phyloP scores from a whole-genome alignment of 2,113 vertebrate species.

The Garra rufa region DNA sequence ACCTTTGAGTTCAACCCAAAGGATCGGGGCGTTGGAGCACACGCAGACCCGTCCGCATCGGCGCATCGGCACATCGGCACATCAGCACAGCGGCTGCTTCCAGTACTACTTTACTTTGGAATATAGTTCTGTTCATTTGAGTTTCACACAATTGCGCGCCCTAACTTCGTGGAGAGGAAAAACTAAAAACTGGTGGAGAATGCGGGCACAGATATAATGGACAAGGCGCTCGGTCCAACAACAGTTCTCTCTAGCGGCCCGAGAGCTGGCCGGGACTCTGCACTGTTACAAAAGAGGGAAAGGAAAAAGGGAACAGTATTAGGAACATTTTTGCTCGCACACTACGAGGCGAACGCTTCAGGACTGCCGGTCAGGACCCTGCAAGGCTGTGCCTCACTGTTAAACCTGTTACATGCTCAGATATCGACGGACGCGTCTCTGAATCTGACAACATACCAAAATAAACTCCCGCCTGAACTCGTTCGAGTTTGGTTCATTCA shows the following conservation, averaged over 20 bases:
- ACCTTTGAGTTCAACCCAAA: conserved; percentile 28
- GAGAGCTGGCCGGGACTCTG: background rate
- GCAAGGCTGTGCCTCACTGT: conserved; percentile 73
- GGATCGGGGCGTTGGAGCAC: background rate
- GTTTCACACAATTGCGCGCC: background rate
- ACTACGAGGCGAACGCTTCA: conserved; percentile 60
- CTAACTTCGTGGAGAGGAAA: background rate
- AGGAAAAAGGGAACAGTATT: conserved; percentile 24
- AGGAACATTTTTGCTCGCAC: conserved; percentile 2
- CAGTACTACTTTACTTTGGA: background rate
- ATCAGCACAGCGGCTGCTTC: background rate
- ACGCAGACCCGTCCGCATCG: background rate
- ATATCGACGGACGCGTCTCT: background rate
- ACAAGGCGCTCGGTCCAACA: background rate
- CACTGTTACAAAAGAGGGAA: conserved; percentile 14
- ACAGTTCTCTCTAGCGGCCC: background rate
- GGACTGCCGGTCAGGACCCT: conserved; percentile 79
- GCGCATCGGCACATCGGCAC: too few relatives aligned
- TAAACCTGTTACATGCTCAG: conserved; percentile 45
- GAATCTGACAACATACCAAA: conserved; percentile 51
- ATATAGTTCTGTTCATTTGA: conserved; percentile 29
- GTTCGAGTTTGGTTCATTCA: conserved; percentile 61
- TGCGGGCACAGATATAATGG: background rate
- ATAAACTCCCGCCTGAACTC: conserved; percentile 34
- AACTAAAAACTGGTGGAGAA: conserved; percentile 1